Base-by-base conservation (phyloP, 2,888 invertebrate genomes). In the Agrypnus murinus region DNA sequence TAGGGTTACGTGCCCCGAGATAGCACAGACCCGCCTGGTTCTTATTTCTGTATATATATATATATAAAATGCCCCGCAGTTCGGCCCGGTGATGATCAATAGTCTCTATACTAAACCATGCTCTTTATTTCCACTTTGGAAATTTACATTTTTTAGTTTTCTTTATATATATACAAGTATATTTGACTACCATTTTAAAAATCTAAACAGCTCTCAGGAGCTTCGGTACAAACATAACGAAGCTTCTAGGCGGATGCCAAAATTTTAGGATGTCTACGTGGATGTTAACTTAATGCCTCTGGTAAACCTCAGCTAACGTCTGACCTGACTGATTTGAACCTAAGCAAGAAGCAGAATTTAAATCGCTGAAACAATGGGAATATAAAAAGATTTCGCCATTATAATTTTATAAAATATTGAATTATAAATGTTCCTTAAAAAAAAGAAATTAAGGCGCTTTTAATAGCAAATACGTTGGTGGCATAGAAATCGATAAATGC, bases 1-100 rank as follows among this genome's bases (percentile, higher is more conserved):
- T 69, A 69, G 65, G 68, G 71, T 74, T 71, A 74, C 74, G 74
- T 74, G 74, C 68, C 59, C 63, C 53, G 66, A 74, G 74, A 74
- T 74, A 74, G 65, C 69, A 60, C 60, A 63, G 69, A 69, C 68
- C 69, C 69, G 71, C 65, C 60, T 69, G 71, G 60, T 74, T 74
- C 74, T 74, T 74, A 74, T 71, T 74, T 71, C 63, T 74, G 74
- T 71, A 65, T 74, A 25, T 25, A 25, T 74, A 25, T 25, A 25
- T 25, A 25, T 25, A 68, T 71, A 71, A 71, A 74, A 71, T 69
- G 64, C 71, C 62, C 65, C 58, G 69, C 66, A 63, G 67, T 69
- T 71, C 65, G 55, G 60, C 43, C 68, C 55, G 62, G 60, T 68
- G 71, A 67, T 71, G 67, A 71, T 71, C 71, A 71, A 71, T 71